Conservation (phyloP, 2,888 invertebrate species). For the Acrobasis suavella region DNA sequence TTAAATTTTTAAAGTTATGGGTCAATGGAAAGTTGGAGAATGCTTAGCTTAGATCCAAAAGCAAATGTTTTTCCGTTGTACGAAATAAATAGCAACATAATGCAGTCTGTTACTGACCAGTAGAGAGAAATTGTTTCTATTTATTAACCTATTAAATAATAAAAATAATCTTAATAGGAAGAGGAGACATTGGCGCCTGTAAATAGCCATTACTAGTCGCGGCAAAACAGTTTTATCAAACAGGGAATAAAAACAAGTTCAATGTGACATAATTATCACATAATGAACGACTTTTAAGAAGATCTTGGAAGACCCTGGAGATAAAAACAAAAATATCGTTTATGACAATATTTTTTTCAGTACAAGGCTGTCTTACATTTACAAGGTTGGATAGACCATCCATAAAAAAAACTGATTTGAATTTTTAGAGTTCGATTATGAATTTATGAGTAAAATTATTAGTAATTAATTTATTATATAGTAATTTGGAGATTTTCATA, state of each 20-base stretch:
- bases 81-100: background rate
- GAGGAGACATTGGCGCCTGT: background rate
- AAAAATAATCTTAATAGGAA: conserved; percentile 18
- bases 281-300: conserved; percentile 2
- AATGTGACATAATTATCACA: conserved; percentile 22
- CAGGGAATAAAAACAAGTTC: conserved; percentile 31
- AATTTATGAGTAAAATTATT: too few relatives aligned
- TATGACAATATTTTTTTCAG: background rate
- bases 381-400: too few relatives aligned
- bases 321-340: conserved; percentile 8
- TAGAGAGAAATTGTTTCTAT: conserved; percentile 1
- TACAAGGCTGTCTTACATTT: too few relatives aligned
- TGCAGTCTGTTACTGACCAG: background rate
- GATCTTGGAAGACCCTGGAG: background rate
- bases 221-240: conserved; percentile 27
- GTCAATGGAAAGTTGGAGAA: background rate
- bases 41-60: background rate
- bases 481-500: too few relatives aligned
- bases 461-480: too few relatives aligned
- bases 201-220: background rate
- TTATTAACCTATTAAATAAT: background rate
- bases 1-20: too few relatives aligned
- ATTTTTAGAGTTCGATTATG: too few relatives aligned
- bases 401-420: too few relatives aligned
- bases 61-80: background rate